These are phyloP conservation scores for Strix aluco DNA, from an alignment of 2,113 vertebrate genomes.

Conservation along the genomic window DNA sequence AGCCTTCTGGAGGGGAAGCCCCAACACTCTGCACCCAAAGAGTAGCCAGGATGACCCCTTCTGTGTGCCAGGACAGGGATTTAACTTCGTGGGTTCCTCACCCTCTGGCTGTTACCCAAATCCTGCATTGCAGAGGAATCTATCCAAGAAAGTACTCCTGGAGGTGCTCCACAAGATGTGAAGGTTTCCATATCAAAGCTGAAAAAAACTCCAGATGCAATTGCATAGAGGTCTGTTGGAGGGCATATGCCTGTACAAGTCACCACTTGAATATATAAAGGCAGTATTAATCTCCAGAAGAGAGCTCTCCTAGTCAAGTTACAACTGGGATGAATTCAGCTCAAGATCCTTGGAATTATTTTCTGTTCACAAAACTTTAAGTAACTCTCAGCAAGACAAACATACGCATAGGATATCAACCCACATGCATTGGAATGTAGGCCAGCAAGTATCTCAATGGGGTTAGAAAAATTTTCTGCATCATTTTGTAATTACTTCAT, in stretches of 20 bases:
- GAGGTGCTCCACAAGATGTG: background rate
- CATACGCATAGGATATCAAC: background rate
- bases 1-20: background rate
- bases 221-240: background rate
- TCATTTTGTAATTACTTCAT: background rate
- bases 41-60: background rate
- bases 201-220: background rate
- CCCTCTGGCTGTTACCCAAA: background rate
- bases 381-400: background rate
- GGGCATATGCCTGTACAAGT: background rate
- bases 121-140: background rate
- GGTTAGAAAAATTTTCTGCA: background rate
- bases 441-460: background rate
- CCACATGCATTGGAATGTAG: background rate
- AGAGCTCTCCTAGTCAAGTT: background rate
- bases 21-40: background rate
- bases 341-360: background rate
- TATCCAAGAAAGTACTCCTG: background rate
- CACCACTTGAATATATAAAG: background rate
- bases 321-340: background rate
- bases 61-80: background rate
- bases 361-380: background rate
- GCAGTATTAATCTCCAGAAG: background rate
- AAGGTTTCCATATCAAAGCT: background rate
- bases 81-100: background rate